Evolutionary conservation across 1,140 invertebrate genomes (phyloP), one percentile per base, ranked within the genome.

Genomic region (Meteorus sp.): DNA sequence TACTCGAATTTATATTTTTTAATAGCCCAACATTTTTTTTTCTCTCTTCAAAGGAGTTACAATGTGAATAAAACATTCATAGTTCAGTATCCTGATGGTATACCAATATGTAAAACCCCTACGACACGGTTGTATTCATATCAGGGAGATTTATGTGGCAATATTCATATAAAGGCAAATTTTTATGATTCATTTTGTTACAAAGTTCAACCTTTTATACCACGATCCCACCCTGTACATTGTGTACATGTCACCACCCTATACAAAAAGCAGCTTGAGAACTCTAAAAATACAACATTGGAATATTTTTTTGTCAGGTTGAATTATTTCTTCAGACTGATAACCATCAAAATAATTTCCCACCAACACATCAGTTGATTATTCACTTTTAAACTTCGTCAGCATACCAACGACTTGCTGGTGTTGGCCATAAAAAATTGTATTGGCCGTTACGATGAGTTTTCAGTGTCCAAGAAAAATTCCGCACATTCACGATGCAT

Each of bases 131-230:
- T 61, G 61, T 56, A 66, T 72, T 72, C 67, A 70, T 68, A 41
- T 55, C 35, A 35, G 17, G 58, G 56, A 69, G 70, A 72, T 72
- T 71, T 72, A 72, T 68, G 39, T 51, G 50, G 39, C 54, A 58
- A 66, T 44, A 51, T 67, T 50, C 53, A 45, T 67, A 63, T 56
- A 48, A 63, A 62, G 61, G 65, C 50, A 19, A 59, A 75, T 51
- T 74, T 79, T 79, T 76, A 77, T 73, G 73, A 77, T 77, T 69
- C 61, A 66, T 72, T 76, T 62, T 65, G 71, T 67, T 71, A 74
- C 71, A 73, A 75, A 70, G 69, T 73, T 74, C 62, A 65, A n/a
- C n/a, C n/a, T 66, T 65, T 76, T 75, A 73, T 72, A 57, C 48
- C 61, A 58, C 27, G 4, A 29, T 29, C 4, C 9, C 9, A 4